Conservation (phyloP, 2,113 vertebrate genomes). For the Stegastes partitus region DNA sequence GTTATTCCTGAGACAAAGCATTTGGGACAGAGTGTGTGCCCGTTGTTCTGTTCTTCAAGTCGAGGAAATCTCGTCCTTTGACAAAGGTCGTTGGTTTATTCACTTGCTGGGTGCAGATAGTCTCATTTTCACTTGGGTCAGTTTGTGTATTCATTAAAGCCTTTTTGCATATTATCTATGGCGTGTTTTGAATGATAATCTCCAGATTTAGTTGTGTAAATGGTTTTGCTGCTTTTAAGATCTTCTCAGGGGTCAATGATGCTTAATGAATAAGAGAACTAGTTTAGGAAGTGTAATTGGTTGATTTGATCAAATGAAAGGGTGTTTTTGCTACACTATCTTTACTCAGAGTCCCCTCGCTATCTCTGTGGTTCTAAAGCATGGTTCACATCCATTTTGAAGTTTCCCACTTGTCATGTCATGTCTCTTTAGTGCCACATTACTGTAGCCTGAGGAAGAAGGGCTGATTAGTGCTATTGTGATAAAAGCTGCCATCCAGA, state of each 20-base stretch:
- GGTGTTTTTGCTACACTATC: neutral
- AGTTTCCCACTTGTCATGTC: conserved; percentile 7
- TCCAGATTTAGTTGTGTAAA: neutral
- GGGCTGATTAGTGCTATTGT: conserved; percentile 57
- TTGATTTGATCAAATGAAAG: neutral
- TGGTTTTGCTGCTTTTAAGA: neutral
- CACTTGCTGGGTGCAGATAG: conserved; percentile 7
- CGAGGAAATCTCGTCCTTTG: conserved; percentile 27
- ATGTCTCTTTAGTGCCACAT: conserved; percentile 36
- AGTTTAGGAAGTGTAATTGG: neutral
- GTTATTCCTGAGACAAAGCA: conserved; percentile 61
- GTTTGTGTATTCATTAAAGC: neutral
- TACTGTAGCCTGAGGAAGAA: conserved; percentile 5
- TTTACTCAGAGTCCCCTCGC: neutral
- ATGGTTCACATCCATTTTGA: conserved; percentile 17
- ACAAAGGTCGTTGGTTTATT: conserved; percentile 36
- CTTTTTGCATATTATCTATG: neutral
- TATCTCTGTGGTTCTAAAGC: conserved; percentile 2
- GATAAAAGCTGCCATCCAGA: conserved; percentile 60
- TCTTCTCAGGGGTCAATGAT: neutral
- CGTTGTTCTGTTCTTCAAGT: conserved; percentile 23
- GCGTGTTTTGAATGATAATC: neutral
- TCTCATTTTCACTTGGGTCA: conserved; percentile 4
- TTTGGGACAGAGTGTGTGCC: conserved; percentile 33
- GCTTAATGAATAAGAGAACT: neutral